Conservation (phyloP, 2,888 invertebrate genomes). For the Eumacrocentrus americanus region DNA sequence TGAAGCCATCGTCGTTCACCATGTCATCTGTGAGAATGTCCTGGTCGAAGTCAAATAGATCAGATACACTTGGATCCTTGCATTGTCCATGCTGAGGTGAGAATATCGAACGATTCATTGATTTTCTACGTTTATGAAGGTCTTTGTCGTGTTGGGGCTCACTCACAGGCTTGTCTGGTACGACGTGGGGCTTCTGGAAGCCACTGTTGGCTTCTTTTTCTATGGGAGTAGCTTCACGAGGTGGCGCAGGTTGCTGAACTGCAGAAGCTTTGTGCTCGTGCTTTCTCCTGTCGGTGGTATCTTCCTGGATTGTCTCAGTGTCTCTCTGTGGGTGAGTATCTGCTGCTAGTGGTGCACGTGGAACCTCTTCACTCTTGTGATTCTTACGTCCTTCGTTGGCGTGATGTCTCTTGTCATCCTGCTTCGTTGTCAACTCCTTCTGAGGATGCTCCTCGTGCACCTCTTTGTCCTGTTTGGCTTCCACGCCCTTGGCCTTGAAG, state of each 20-base stretch:
- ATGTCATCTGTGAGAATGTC: constrained; percentile 69
- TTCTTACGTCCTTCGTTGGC: constrained; percentile 28
- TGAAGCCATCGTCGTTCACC: constrained; percentile 70
- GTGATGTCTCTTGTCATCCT: constrained; percentile 11
- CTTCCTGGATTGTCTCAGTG: constrained; percentile 1
- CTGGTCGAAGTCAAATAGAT: constrained; percentile 70
- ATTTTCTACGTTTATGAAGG: constrained; percentile 50
- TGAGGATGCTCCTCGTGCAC: constrained; percentile 15
- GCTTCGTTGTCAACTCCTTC: constrained; percentile 30
- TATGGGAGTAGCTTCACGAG: background rate
- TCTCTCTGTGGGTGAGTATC: background rate
- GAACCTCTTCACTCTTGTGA: constrained; percentile 20
- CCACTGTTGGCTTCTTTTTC: constrained; percentile 18
- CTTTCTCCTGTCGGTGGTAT: constrained; percentile 20
- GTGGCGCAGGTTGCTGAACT: background rate
- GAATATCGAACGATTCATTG: constrained; percentile 70
- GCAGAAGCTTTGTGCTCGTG: constrained; percentile 21
- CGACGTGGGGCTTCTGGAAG: constrained; percentile 22
- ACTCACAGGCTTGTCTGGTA: constrained; percentile 10
- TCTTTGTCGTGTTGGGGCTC: constrained; percentile 43
- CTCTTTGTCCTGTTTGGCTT: constrained; percentile 36
- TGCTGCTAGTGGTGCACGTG: background rate
- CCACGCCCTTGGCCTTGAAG: constrained; percentile 48
- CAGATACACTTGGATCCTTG: constrained; percentile 65
- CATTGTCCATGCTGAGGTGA: constrained; percentile 71